Evolutionary conservation across 2,113 vertebrate species (phyloP).

Genomic region (Taxidea taxus): DNA sequence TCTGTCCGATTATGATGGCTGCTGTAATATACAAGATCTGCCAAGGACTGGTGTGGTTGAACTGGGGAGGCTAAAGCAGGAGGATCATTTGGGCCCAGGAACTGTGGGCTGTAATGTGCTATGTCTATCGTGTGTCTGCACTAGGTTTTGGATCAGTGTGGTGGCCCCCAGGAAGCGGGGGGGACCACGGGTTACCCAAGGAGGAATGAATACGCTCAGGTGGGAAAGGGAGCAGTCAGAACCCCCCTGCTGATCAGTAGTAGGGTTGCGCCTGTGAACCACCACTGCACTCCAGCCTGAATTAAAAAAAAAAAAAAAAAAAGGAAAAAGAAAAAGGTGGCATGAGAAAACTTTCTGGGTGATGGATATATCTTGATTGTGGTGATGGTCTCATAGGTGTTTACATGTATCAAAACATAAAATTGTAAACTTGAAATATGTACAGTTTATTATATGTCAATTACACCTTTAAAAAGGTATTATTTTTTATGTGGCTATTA

Average conservation of each 20-base stretch:
- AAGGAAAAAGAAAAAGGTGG: not conserved
- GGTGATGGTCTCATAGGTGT: not conserved
- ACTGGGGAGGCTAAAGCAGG: slow-evolving; percentile 75
- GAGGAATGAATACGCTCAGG: slow-evolving; percentile 83
- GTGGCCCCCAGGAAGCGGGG: slow-evolving; percentile 56
- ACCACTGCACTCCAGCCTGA: slow-evolving; percentile 78
- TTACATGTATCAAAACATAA: not conserved
- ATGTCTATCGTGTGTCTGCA: slow-evolving; percentile 73
- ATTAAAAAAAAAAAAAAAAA: not conserved
- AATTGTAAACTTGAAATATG: not conserved
- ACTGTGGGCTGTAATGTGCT: slow-evolving; percentile 79
- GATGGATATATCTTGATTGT: not conserved
- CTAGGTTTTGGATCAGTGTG: slow-evolving; percentile 67
- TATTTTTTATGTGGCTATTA: not conserved
- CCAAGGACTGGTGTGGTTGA: slow-evolving; percentile 55
- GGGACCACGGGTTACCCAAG: slow-evolving; percentile 76
- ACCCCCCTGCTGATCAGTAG: slow-evolving; percentile 77
- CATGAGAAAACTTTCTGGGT: not conserved
- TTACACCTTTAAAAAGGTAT: not conserved
- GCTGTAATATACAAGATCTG: slow-evolving; percentile 94
- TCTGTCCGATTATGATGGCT: slow-evolving; percentile 93
- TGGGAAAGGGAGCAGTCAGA: slow-evolving; percentile 83
- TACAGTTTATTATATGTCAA: not conserved
- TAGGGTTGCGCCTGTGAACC: slow-evolving; percentile 78
- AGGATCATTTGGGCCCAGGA: slow-evolving; percentile 74